Base-by-base conservation (phyloP, 2,797 vertebrate genomes). In the Sparus aurata region DNA sequence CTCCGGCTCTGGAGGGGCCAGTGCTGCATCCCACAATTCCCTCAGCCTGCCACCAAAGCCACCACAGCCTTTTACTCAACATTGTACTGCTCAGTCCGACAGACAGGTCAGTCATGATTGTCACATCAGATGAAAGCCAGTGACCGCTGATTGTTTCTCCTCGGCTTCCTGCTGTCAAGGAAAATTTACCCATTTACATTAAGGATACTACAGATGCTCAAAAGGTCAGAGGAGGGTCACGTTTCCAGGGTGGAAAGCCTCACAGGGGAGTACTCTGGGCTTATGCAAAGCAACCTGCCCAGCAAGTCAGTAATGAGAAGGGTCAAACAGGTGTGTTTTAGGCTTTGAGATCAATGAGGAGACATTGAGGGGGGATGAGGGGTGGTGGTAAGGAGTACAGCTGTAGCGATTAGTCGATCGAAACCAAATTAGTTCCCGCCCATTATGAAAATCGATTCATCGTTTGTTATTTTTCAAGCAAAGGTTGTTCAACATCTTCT, bases 81-180 rank as follows among this genome's bases (percentile, higher is more conserved):
- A 86, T 85, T 91, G 88, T 75, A 63, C 76, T 43, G 23, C 55
- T 68, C 69, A 25, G 55, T 61, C 25, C 87, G 84, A 91, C 68
- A 58, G 80, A 77, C 87, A 87, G 72, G 73, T 81, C 63, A 73
- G 63, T 88, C 69, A 80, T 85, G 82, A 91, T 69, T 91, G 92
- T 93, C 91, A 82, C 74, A 67, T 92, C 82, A 79, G 50, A 88
- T 93, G 89, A 90, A 70, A 38, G 38, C 77, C 62, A 58, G 49
- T 59, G 64, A 85, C 80, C 75, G 46, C 46, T 69, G 73, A 66
- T 75, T 69, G 58, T 77, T 72, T 85, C 71, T 76, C 57, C 45
- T 46, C 43, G 79, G 70, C 71, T 61, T 71, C 70, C 60, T 65
- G 75, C 85, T 91, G 89, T 88, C 87, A 90, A 55, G 69, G 45